Base-by-base conservation (phyloP, 2,797 vertebrate species). In the Mormyrus hasselquistii region DNA sequence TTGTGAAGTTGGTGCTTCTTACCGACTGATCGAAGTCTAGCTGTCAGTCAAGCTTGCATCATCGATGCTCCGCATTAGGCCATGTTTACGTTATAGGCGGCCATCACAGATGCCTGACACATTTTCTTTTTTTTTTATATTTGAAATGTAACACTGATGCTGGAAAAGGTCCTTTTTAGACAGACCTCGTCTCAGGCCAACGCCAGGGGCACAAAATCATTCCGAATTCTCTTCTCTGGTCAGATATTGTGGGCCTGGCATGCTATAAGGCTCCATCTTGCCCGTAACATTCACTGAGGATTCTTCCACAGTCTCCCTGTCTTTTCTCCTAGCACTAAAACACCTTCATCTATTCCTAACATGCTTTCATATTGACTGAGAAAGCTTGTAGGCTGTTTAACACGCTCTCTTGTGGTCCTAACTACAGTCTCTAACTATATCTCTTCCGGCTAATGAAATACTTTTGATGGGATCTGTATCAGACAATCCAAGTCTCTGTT, bases 1-100 rank as follows among this genome's bases (percentile, higher is more conserved):
- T 83, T 73, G 88, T 59, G 89, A 91, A 87, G 91, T 93, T 91
- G 92, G 90, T 90, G 89, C 65, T 88, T 88, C 50, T 29, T 86
- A 88, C 82, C 44, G 90, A 90, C 90, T 87, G 91, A 91, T 90
- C 92, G 62, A 87, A 84, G 83, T 90, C 91, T 92, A 79, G 25
- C 73, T 88, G 92, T 91, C 88, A 91, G 89, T 87, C 76, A 82
- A 19, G 34, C 19, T n/a, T 82, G 38, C 41, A 22, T 19, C 79
- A 84, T 19, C 19, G 44, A 84, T 25, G 73, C 38, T 79, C 73
- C 14, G 34, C 73, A 41, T 44, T 38, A 44, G 73, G 38, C 38
- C 34, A 2, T 79, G 73, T 79, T 79, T 79, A 44, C 4, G 6
- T n/a, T 41, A 38, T 44, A 44, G 38, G 38, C 6, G 2, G 34